Evolutionary conservation across 2,113 vertebrate genomes (phyloP).

Genomic region (Monopterus albus): DNA sequence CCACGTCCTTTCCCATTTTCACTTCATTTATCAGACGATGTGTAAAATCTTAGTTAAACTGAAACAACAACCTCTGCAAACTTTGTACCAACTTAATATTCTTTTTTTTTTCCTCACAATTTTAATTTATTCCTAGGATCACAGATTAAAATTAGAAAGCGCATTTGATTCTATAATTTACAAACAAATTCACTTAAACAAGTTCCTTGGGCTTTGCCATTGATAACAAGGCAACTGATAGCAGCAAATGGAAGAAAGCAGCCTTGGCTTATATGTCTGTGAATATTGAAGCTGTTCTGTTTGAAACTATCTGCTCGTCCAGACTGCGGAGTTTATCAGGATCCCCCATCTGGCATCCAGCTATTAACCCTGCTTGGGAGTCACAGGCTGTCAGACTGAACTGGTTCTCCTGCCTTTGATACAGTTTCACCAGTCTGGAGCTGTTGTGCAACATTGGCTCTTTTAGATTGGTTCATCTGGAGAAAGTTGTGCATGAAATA

Average conservation of each 20-base stretch:
- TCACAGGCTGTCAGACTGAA: slow-evolving; percentile 29
- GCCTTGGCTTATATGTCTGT: slow-evolving; percentile 15
- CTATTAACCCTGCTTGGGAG: slow-evolving; percentile 34
- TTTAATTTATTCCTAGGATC: too few relatives aligned
- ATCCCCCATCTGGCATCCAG: slow-evolving; percentile 38
- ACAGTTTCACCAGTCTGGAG: slow-evolving; percentile 2
- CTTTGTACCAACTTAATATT: too few relatives aligned
- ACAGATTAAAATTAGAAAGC: too few relatives aligned
- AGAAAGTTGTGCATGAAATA: too few relatives aligned
- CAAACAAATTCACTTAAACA: too few relatives aligned
- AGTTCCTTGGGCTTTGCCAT: not conserved
- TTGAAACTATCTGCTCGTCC: not conserved
- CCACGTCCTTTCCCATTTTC: too few relatives aligned
- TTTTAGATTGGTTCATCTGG: not conserved
- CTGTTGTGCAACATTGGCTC: not conserved
- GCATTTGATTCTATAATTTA: too few relatives aligned
- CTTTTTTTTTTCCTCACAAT: too few relatives aligned
- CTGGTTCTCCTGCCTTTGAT: slow-evolving; percentile 19
- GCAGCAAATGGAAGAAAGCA: not conserved
- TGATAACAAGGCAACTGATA: not conserved
- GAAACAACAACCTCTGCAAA: too few relatives aligned
- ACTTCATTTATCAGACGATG: too few relatives aligned
- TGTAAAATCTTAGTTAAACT: too few relatives aligned
- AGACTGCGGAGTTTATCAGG: slow-evolving; percentile 18
- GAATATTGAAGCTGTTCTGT: slow-evolving; percentile 2